These are phyloP conservation scores for Tenebrio molitor DNA, from an alignment of 1,140 invertebrate genomes.

Conservation along the genomic window DNA sequence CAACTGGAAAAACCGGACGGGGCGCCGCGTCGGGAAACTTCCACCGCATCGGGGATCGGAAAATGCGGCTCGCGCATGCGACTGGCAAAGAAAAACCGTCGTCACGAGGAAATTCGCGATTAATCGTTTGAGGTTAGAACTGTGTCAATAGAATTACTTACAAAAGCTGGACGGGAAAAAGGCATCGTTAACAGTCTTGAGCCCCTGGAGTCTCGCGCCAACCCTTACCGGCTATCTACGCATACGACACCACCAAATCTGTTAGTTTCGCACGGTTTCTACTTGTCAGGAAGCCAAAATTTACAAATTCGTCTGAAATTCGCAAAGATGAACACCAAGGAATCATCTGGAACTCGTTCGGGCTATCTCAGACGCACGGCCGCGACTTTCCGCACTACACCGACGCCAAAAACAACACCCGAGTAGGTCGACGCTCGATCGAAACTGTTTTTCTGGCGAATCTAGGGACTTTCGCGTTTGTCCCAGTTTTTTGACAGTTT, in stretches of 20 bases:
- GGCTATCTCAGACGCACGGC: background rate
- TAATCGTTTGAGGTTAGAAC: background rate
- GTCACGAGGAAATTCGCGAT: background rate
- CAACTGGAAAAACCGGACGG: slow-evolving; percentile 32
- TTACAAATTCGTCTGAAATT: slow-evolving; percentile 23
- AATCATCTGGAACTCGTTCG: slow-evolving; percentile 43
- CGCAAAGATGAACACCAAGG: slow-evolving; percentile 29
- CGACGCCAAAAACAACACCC: background rate
- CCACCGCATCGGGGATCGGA: background rate
- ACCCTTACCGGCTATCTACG: background rate
- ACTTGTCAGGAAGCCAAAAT: slow-evolving; percentile 4
- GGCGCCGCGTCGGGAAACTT: slow-evolving; percentile 19
- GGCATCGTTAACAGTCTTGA: slow-evolving; percentile 18
- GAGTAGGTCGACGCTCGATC: background rate
- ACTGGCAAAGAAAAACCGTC: slow-evolving; percentile 33
- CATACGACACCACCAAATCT: background rate
- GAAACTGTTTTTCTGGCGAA: background rate
- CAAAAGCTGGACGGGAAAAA: slow-evolving; percentile 10
- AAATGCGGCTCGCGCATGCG: slow-evolving; percentile 16
- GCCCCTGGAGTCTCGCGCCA: slow-evolving; percentile 11
- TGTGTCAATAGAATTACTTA: slow-evolving; percentile 25
- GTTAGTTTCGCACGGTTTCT: slow-evolving; percentile 5
- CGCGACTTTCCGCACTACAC: background rate
- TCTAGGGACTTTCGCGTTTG: slow-evolving; percentile 12
- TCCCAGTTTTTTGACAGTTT: background rate